These are phyloP conservation scores for Patella ulyssiponensis DNA, from an alignment of 2,888 invertebrate genomes.

Conservation along the genomic window DNA sequence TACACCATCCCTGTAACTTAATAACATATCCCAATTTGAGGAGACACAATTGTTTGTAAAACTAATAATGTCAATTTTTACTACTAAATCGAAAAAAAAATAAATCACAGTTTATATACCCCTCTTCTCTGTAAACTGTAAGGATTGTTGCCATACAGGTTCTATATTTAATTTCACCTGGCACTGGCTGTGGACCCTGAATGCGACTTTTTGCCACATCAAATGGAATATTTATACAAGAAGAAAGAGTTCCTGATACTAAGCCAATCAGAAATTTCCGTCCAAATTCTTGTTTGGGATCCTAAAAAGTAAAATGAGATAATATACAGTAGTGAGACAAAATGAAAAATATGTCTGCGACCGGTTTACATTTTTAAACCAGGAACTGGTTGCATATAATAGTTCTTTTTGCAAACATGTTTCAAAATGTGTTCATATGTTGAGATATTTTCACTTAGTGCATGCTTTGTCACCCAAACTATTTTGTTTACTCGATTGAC, in stretches of 20 bases:
- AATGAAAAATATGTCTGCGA: no score
- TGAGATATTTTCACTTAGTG: no score
- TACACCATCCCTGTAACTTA: no score
- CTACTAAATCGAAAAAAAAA: neutral
- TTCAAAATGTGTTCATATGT: no score
- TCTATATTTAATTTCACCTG: slow-evolving; percentile 83
- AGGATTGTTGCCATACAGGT: slow-evolving; percentile 82
- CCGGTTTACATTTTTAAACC: no score
- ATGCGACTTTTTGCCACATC: slow-evolving; percentile 96
- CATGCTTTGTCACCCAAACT: no score
- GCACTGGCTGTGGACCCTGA: slow-evolving; percentile 88
- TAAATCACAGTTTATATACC: slow-evolving; percentile 76
- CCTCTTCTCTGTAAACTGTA: slow-evolving; percentile 88
- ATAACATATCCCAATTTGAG: no score
- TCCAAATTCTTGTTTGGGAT: slow-evolving; percentile 61
- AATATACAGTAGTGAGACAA: no score
- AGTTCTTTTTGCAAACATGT: no score
- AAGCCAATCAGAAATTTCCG: slow-evolving; percentile 84
- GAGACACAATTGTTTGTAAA: no score
- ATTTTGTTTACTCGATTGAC: no score
- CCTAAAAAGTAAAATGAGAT: slow-evolving; percentile 45
- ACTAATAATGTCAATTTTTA: neutral
- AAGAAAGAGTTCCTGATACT: slow-evolving; percentile 88
- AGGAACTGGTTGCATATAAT: no score
- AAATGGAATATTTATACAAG: slow-evolving; percentile 92